Evolutionary conservation across 2,113 vertebrate species (phyloP).

Genomic region (Cyanoliseus patagonus): DNA sequence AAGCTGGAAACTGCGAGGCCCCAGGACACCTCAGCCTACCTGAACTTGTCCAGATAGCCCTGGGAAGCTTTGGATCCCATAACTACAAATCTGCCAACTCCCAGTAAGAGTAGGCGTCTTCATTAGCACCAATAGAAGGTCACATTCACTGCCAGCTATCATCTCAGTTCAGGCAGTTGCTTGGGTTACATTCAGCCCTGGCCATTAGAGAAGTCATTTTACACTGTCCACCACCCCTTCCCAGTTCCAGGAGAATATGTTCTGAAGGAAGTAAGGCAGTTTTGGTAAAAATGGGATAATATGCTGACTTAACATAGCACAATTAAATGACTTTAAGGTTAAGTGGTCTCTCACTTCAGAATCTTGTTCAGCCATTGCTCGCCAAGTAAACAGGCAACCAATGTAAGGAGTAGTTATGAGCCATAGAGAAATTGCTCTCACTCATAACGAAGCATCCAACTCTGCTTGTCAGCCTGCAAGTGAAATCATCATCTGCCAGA

Average conservation of each 20-base stretch:
- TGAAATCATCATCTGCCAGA: not conserved
- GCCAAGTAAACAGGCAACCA: not conserved
- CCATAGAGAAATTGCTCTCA: not conserved
- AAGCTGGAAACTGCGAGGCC: not conserved
- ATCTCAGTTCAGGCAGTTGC: not conserved
- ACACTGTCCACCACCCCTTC: not conserved
- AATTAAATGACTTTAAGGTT: not conserved
- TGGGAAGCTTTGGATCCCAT: not conserved
- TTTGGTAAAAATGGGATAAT: not conserved
- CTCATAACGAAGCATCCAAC: not conserved
- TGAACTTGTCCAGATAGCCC: not conserved
- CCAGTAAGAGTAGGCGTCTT: not conserved
- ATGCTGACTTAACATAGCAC: not conserved
- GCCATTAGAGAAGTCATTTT: not conserved
- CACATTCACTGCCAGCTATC: rapidly evolving
- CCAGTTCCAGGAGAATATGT: not conserved
- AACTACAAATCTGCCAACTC: not conserved
- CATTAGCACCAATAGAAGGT: not conserved
- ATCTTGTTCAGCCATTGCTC: not conserved
- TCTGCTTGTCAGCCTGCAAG: not conserved
- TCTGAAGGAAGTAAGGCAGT: not conserved
- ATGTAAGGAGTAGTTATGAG: not conserved
- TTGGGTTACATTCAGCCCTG: not conserved
- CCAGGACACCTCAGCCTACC: not conserved
- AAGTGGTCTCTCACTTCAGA: not conserved